phyloP scores from a whole-genome alignment of 35 echinoderm and acorn worm genomes.

The Acanthaster planci region DNA sequence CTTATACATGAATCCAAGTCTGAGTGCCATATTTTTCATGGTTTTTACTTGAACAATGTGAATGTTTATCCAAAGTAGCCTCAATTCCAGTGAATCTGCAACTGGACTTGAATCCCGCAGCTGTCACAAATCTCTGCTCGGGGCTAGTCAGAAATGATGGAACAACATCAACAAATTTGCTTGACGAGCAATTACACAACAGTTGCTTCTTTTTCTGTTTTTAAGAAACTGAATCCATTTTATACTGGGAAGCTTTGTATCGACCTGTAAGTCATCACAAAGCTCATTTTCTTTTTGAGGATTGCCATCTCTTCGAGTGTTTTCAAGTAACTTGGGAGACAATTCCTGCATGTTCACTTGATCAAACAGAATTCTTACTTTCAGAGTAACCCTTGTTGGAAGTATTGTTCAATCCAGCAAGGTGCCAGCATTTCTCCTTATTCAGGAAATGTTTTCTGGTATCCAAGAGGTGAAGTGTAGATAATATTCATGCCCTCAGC shows the following conservation, averaged over 20 bases:
- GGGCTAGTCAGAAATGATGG: background rate
- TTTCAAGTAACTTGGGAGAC: constrained; percentile 64
- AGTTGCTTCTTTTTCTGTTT: constrained; percentile 48
- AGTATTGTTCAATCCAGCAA: constrained; percentile 47
- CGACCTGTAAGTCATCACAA: constrained; percentile 12
- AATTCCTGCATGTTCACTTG: constrained; percentile 57
- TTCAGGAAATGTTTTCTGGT: constrained; percentile 44
- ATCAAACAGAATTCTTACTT: constrained; percentile 70
- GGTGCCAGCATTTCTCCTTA: constrained; percentile 54
- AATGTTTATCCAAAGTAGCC: background rate
- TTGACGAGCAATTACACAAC: constrained; percentile 48
- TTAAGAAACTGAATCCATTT: constrained; percentile 65
- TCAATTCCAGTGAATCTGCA: background rate
- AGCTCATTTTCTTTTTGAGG: constrained; percentile 25
- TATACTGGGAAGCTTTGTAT: constrained; percentile 37
- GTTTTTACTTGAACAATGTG: constrained; percentile 33
- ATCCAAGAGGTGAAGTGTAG: constrained; percentile 51
- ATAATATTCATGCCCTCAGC: constrained; percentile 73
- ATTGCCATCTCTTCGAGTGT: constrained; percentile 27
- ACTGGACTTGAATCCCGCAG: constrained; percentile 30
- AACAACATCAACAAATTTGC: constrained; percentile 10
- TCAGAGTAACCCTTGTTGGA: constrained; percentile 45
- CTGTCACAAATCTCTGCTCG: constrained; percentile 47
- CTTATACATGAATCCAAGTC: constrained; percentile 51
- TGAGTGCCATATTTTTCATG: constrained; percentile 51